Evolutionary conservation across 2,888 invertebrate species (phyloP), one percentile per base, ranked within the genome.

Genomic region (Anorthoa munda): DNA sequence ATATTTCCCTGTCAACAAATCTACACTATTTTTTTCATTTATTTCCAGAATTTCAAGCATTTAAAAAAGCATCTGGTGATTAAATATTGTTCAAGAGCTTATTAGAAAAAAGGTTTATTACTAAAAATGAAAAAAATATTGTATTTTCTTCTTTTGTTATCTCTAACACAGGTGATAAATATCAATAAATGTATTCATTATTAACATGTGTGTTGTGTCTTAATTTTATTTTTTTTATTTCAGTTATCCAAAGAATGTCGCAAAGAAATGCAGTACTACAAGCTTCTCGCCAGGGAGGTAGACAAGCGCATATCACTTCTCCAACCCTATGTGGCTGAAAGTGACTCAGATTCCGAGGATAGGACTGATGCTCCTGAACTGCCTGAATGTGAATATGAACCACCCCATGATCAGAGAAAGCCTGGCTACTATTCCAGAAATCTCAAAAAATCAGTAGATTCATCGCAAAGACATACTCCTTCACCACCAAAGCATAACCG

Each of bases 191-290:
- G n/a, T 58, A n/a, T 23, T 60, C 3, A 50, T 63, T 2, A 21
- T 59, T n/a, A 17, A 31, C 58, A 15, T 17, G 51, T 45, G 9
- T 64, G 23, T 61, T 53, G 21, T 26, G n/a, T 71, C 31, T 53
- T 55, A 51, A 58, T 59, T 26, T 31, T 51, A 65, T 51, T 66
- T 68, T 66, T 68, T 80, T 75, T 59, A 79, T 95, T 96, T 67
- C 92, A 98, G 98, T 96, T 98, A 90, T 98, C 97, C 17, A 96
- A 97, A 81, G 96, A 97, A 91, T 96, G 97, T 80, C 95, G 97
- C 45, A 95, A 96, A 87, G 97, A 98, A 93, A 97, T 98, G 97
- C 96, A 96, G 85, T 96, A 97, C 83, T 98, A 97, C 90, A 97
- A 97, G 90, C 94, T 97, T 63, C 93, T 97, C 75, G 98, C 98